Conservation (phyloP, 2,113 vertebrate genomes). For the Spilogale gracilis region DNA sequence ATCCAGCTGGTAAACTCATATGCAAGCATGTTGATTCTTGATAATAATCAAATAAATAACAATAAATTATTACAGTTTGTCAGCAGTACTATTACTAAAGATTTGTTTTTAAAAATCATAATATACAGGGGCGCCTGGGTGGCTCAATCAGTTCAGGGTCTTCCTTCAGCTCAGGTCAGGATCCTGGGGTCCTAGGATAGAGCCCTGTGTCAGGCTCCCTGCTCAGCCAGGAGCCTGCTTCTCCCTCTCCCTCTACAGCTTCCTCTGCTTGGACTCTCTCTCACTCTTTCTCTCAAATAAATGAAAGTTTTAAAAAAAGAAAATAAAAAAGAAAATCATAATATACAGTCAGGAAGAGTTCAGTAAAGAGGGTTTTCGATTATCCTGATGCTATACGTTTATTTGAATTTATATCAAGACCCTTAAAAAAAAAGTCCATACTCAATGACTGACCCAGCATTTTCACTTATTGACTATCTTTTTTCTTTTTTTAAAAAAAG, state of each 20-base stretch:
- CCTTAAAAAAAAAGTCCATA: background rate
- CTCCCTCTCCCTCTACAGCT: background rate
- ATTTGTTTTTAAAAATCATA: background rate
- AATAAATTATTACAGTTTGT: background rate
- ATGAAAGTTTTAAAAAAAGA: background rate
- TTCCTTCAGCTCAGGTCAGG: too few relatives aligned
- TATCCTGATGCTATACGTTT: background rate
- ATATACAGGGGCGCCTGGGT: background rate
- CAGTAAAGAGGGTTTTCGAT: background rate
- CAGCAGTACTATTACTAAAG: conserved; percentile 10
- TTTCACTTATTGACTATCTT: background rate
- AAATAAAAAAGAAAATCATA: background rate
- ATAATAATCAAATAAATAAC: conserved; percentile 18
- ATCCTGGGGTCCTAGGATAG: background rate
- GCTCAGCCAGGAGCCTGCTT: background rate
- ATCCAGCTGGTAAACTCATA: background rate
- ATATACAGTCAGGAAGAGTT: background rate
- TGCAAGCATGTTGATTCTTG: background rate
- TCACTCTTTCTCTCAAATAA: background rate
- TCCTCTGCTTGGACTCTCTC: background rate
- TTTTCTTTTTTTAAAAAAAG: too few relatives aligned
- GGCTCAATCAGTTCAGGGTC: too few relatives aligned
- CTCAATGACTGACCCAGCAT: background rate
- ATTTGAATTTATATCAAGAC: conserved; percentile 19
- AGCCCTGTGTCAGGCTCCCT: background rate